A percentile compares a stretch with the other conserved stretches of the same genome.
Evolutionary conservation across 2,797 vertebrate genomes (phyloP).

Genomic region (Eulemur albifrons): DNA sequence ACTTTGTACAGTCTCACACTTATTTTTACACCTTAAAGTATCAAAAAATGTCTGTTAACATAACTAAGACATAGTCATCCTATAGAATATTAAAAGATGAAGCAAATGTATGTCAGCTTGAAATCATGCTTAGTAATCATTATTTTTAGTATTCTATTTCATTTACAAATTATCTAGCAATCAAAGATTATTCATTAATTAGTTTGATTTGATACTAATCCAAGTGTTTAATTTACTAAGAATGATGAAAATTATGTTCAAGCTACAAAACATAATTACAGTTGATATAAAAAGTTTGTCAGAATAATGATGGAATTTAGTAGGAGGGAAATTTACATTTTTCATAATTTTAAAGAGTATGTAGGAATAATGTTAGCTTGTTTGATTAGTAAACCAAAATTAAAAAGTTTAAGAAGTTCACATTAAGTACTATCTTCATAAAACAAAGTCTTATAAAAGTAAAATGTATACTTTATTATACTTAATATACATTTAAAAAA

Average conservation of each 20-base stretch:
- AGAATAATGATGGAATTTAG: background rate
- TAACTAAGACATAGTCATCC: background rate
- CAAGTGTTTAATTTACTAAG: slow-evolving; percentile 30
- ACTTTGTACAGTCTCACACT: background rate
- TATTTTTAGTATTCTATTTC: background rate
- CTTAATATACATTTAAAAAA: background rate
- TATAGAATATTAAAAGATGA: background rate
- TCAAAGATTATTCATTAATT: background rate
- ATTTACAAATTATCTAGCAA: background rate
- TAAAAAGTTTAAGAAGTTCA: background rate
- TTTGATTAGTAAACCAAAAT: background rate
- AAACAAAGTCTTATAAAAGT: background rate
- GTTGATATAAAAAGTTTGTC: background rate
- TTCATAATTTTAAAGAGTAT: background rate
- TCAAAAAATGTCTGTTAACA: background rate
- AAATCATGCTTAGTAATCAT: background rate
- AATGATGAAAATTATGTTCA: slow-evolving; percentile 21
- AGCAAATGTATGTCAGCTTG: background rate
- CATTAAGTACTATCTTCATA: background rate
- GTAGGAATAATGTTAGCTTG: background rate
- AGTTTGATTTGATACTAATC: background rate
- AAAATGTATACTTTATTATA: background rate
- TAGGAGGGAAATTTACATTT: background rate
- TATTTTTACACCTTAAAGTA: background rate
- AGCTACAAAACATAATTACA: background rate